Conservation (phyloP, 2,888 invertebrate species). For the Catocala nupta region DNA sequence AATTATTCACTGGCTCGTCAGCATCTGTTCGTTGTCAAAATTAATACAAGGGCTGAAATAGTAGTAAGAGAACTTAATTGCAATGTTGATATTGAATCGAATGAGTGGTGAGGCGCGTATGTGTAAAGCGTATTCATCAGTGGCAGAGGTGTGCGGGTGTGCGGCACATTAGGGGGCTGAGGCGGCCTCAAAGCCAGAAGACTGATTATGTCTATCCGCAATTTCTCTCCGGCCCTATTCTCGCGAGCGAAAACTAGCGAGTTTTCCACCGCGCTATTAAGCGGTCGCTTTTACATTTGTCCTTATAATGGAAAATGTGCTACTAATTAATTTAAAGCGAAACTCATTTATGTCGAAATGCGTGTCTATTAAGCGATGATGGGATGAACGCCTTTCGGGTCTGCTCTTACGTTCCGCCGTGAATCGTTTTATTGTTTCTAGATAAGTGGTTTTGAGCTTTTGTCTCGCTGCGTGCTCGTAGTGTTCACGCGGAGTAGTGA, state of each 20-base stretch:
- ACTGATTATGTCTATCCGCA: conserved; percentile 88
- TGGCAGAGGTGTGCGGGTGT: conserved; percentile 78
- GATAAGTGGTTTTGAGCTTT: conserved; percentile 69
- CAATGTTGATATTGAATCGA: conserved; percentile 67
- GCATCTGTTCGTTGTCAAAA: conserved; percentile 24
- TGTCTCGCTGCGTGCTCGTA: conserved; percentile 53
- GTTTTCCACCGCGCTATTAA: conserved; percentile 87
- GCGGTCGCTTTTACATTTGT: conserved; percentile 87
- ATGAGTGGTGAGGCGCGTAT: conserved; percentile 70
- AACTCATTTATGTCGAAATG: conserved; percentile 87
- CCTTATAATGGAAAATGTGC: conserved; percentile 88
- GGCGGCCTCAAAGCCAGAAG: conserved; percentile 87
- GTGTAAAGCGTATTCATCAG: conserved; percentile 81
- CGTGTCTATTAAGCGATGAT: conserved; percentile 86
- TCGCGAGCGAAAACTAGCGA: conserved; percentile 87
- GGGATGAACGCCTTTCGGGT: conserved; percentile 78
- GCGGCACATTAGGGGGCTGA: conserved; percentile 82
- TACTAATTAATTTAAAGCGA: conserved; percentile 87
- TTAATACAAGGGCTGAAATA: conserved; percentile 1
- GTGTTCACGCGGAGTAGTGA: conserved; percentile 60
- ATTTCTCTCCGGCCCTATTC: conserved; percentile 86
- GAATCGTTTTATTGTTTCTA: conserved; percentile 75
- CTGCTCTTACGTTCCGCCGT: conserved; percentile 64
- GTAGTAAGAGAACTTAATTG: conserved; percentile 49
- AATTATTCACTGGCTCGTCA: conserved; percentile 16